phyloP scores from a whole-genome alignment of 2,888 invertebrate species.

The Drosophila anomalata region DNA sequence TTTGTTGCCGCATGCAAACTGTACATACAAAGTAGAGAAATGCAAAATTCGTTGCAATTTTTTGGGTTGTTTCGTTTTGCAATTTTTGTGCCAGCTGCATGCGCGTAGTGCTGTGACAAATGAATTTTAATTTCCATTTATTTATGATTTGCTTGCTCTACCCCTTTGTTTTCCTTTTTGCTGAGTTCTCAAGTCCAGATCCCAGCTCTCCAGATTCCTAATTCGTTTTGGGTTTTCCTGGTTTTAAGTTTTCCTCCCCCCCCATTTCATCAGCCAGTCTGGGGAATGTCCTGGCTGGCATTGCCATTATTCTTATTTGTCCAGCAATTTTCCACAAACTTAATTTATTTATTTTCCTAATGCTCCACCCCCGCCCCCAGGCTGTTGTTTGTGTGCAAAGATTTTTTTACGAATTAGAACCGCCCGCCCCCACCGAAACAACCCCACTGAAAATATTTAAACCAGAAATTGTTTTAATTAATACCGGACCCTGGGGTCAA shows the following conservation, averaged over 20 bases:
- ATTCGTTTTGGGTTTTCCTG: slow-evolving; percentile 33
- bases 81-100: slow-evolving; percentile 54
- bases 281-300: slow-evolving; percentile 2
- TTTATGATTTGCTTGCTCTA: slow-evolving; percentile 71
- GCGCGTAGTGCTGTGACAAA: slow-evolving; percentile 61
- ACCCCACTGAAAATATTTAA: slow-evolving; percentile 19
- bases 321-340: slow-evolving; percentile 27
- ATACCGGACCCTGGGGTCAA: slow-evolving; percentile 47
- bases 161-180: slow-evolving; percentile 17
- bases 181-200: slow-evolving; percentile 32
- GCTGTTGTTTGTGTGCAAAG: slow-evolving; percentile 78
- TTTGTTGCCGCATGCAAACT: slow-evolving; percentile 62
- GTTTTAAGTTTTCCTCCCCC: slow-evolving; percentile 11
- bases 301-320: slow-evolving; percentile 41
- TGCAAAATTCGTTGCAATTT: slow-evolving; percentile 12
- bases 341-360: slow-evolving; percentile 48
- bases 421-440: slow-evolving; percentile 5
- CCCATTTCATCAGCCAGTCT: slow-evolving; percentile 23
- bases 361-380: slow-evolving; percentile 41
- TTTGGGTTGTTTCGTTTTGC: slow-evolving; percentile 17
- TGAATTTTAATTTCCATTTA: slow-evolving; percentile 62
- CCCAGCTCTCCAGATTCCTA: slow-evolving; percentile 20
- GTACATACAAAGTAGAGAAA: slow-evolving; percentile 42
- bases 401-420: slow-evolving; percentile 71
- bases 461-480: slow-evolving; percentile 69